Evolutionary conservation across 2,888 invertebrate species (phyloP).

Genomic region (Polymixis lichenea): DNA sequence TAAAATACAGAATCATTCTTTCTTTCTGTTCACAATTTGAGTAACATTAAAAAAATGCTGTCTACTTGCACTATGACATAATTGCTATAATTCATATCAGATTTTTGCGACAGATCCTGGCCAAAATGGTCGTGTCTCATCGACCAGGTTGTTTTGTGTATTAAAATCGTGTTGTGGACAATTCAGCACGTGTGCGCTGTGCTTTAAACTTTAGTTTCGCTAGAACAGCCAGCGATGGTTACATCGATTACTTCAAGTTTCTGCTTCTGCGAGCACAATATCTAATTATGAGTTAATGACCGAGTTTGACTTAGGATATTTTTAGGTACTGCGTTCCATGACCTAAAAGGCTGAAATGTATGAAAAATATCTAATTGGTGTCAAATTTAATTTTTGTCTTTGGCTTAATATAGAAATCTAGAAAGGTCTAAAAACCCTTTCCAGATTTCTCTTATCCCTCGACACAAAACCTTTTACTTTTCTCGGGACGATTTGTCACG

Average conservation of each 20-base stretch:
- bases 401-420: neutral
- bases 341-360: slow-evolving; percentile 7
- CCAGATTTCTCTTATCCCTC: neutral
- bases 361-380: neutral
- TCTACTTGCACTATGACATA: neutral
- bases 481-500: neutral
- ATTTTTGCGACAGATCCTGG: neutral
- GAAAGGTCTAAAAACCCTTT: too few species aligned
- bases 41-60: neutral
- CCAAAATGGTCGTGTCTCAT: neutral
- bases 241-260: slow-evolving; percentile 43
- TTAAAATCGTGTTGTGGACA: neutral
- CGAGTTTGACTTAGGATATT: slow-evolving; percentile 43
- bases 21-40: neutral
- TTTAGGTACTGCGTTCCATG: slow-evolving; percentile 16
- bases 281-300: slow-evolving; percentile 47
- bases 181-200: slow-evolving; percentile 6
- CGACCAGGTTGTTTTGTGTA: neutral
- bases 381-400: neutral
- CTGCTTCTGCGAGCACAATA: slow-evolving; percentile 50
- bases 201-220: slow-evolving; percentile 18
- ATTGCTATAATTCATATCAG: neutral
- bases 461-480: neutral
- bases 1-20: neutral
- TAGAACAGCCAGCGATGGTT: slow-evolving; percentile 31